A percentile compares a stretch with the other conserved stretches of the same genome.
Conservation (phyloP, 2,797 vertebrate genomes). For the Falco novaeseelandiae region DNA sequence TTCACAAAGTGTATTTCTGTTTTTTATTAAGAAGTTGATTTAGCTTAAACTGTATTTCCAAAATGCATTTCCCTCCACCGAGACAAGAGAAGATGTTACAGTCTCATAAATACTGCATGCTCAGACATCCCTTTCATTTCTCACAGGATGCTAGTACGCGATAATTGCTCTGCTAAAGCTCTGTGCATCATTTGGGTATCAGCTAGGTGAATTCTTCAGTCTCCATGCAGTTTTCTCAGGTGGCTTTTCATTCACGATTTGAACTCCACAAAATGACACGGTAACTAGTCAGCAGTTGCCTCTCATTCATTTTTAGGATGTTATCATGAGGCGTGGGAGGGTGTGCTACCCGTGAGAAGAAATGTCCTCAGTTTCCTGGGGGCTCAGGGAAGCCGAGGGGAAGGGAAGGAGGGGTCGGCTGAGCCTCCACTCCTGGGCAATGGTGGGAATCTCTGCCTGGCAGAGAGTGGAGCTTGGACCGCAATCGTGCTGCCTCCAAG, state of each 20-base stretch:
- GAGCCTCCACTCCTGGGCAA: background rate
- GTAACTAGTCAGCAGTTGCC: background rate
- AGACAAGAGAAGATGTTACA: background rate
- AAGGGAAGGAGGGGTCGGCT: background rate
- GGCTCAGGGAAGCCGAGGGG: background rate
- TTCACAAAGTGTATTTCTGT: background rate
- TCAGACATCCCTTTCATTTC: constrained; percentile 13
- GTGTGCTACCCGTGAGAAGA: background rate
- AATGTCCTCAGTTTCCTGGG: background rate
- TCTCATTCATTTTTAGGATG: background rate
- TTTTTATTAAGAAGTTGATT: constrained; percentile 24
- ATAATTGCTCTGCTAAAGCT: background rate
- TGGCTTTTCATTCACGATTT: constrained; percentile 3
- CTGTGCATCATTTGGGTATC: background rate
- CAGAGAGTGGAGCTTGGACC: background rate
- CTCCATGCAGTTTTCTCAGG: background rate
- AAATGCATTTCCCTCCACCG: background rate
- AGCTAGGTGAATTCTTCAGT: background rate
- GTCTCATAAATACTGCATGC: constrained; percentile 17
- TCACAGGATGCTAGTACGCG: background rate
- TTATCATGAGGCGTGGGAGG: background rate
- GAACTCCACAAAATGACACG: background rate
- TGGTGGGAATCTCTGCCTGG: background rate
- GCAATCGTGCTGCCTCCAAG: background rate
- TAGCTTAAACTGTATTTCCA: constrained; percentile 9